Evolutionary conservation across 1,140 invertebrate genomes (phyloP), one percentile per base, ranked within the genome.

Genomic region (Vanessa tameamea): DNA sequence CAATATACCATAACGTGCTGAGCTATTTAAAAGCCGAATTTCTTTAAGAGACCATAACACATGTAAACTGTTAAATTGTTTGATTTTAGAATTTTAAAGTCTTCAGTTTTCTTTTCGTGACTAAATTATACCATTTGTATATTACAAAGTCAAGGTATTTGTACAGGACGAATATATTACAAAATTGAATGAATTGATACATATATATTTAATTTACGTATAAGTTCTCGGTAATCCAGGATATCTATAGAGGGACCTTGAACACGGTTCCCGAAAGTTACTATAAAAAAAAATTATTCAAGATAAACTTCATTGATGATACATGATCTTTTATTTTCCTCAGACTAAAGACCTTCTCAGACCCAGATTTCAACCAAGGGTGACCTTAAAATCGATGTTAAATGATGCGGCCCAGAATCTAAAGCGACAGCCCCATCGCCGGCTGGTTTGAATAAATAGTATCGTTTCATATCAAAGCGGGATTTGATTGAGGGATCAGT

Each of bases 401-500:
- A 69, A 77, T 73, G 70, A 77, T 53, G 70, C 63, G 69, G 12
- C 26, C 48, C 48, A 71, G 43, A 64, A 71, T 48, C 15, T 37
- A 55, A 50, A 23, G 63, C 59, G 69, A 71, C 69, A 63, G 48
- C 23, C 47, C 8, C 43, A 23, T 12, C 15, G 48, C 15, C 48
- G 48, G 48, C 65, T 43, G 53, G 15, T 69, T 71, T 68, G 71
- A 76, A 76, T 76, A 70, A 57, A 78, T 71, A 59, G 71, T 72
- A 61, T 71, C 69, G 66, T 67, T 68, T 63, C 68, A 66, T 66
- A 75, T 65, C 69, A 68, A 76, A 76, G 70, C 75, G 74, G 65
- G 71, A 73, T 71, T 78, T 72, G 74, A 78, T 78, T 59, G 74
- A 73, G 69, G 72, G 76, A 78, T 74, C 64, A 73, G 64, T 71